Evolutionary conservation across 2,797 vertebrate species (phyloP), one percentile per base, ranked within the genome.

Genomic region (Silurus aristotelis): DNA sequence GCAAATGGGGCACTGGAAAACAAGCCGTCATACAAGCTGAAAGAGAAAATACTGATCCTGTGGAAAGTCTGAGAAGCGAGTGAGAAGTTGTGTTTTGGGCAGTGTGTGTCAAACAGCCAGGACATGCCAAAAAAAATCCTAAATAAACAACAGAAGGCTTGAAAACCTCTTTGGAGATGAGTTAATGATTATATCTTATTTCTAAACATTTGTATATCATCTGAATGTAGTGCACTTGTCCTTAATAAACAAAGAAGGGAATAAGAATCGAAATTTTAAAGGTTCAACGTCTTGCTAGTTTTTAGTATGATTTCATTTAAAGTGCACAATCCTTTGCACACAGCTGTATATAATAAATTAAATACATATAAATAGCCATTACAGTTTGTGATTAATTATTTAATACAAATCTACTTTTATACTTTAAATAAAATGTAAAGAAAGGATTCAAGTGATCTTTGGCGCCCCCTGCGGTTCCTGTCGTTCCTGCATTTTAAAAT

Each of bases 81-180:
- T 8, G 9, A 17, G 52, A 76, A 25, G 72, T 15, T 25, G 48
- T 55, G 48, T 75, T 75, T 25, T 25, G 15, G n/a, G 13, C 48
- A 25, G 72, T 25, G 13, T 4, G 10, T 72, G 46, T 72, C 12
- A 52, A 72, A 72, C 70, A 48, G 20, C 22, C 4, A 48, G 70
- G 20, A 48, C 68, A 43, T 46, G 19, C 31, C 17, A 71, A 4
- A 9, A 27, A 15, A 52, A 48, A 6, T n/a, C 0, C 8, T 13
- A 72, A 72, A 46, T 10, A 46, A 75, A 19, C n/a, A 75, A 20
- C 72, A 56, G 72, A 7, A 75, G 72, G 14, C 72, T 75, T 75
- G 46, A 72, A 48, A 72, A 22, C 17, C 19, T 10, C 19, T 72
- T 6, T 73, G 12, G 43, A 52, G 5, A 3, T 75, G 72, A 3